phyloP scores from a whole-genome alignment of 2,797 vertebrate genomes.

The Takifugu rubripes region DNA sequence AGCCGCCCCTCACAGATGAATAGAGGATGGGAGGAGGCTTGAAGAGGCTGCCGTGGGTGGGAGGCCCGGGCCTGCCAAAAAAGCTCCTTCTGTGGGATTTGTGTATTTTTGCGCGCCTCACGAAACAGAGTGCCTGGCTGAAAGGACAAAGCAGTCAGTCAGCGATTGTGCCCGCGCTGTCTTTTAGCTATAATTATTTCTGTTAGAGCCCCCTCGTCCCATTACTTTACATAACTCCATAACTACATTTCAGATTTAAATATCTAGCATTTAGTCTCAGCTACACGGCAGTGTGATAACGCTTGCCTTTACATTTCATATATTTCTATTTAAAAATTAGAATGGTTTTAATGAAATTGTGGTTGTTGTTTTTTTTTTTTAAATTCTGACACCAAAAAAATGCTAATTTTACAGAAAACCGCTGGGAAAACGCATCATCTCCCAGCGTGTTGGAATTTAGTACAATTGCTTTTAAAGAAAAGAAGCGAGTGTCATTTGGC shows the following conservation, averaged over 20 bases:
- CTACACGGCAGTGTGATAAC: slow-evolving; percentile 1
- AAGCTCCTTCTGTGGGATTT: slow-evolving; percentile 78
- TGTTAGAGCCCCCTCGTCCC: slow-evolving; percentile 9
- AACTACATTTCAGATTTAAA: too few relatives aligned
- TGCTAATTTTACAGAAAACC: neutral
- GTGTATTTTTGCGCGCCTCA: slow-evolving; percentile 74
- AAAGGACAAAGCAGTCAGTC: slow-evolving; percentile 65
- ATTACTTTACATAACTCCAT: too few relatives aligned
- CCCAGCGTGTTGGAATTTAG: slow-evolving; percentile 22
- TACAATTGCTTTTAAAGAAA: slow-evolving; percentile 26
- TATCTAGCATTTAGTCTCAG: slow-evolving; percentile 12
- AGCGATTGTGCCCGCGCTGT: slow-evolving; percentile 32
- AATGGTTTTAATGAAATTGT: neutral
- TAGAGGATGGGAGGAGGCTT: slow-evolving; percentile 86
- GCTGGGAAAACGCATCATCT: neutral
- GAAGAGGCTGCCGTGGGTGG: slow-evolving; percentile 77
- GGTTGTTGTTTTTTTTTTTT: neutral
- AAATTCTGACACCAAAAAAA: neutral
- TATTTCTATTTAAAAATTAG: slow-evolving; percentile 8
- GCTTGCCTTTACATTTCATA: neutral
- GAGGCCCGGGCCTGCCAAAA: slow-evolving; percentile 74
- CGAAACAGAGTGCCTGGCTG: slow-evolving; percentile 62
- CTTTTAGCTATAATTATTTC: slow-evolving; percentile 35
- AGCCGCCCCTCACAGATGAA: slow-evolving; percentile 81
- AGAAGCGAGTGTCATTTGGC: slow-evolving; percentile 47